phyloP scores from a whole-genome alignment of 2,113 vertebrate genomes.

The Rissa tridactyla region DNA sequence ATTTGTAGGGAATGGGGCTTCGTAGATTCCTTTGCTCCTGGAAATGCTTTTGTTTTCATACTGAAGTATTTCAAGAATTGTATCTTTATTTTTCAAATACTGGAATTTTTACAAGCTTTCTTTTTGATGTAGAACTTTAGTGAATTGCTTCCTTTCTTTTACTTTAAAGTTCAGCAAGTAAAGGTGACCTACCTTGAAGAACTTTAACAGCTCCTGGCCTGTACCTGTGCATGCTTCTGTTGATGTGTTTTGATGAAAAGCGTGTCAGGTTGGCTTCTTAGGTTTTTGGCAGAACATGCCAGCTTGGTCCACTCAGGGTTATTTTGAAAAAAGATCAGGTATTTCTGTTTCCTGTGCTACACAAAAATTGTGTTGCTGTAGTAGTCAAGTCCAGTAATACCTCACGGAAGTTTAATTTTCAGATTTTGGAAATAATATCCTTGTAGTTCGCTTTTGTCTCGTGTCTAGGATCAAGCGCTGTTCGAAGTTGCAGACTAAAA shows the following conservation, averaged over 20 bases:
- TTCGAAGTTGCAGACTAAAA: neutral
- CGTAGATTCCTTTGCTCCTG: neutral
- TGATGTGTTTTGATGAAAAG: neutral
- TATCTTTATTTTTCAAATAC: neutral
- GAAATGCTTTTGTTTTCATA: neutral
- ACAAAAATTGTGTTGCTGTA: neutral
- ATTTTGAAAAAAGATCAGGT: neutral
- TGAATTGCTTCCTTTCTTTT: too few species aligned
- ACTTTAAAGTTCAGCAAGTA: neutral
- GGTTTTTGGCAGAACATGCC: neutral
- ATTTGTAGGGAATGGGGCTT: neutral
- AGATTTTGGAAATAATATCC: neutral
- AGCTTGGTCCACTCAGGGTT: neutral
- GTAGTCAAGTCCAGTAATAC: neutral
- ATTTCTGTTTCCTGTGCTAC: neutral
- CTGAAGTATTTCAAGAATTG: neutral
- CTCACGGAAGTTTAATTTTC: neutral
- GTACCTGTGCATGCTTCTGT: neutral
- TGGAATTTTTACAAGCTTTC: neutral
- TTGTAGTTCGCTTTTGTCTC: neutral
- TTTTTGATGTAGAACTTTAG: neutral
- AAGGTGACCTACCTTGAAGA: neutral
- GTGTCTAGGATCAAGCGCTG: neutral
- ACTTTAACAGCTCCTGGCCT: neutral
- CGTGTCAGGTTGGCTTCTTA: neutral